Conservation (phyloP, 2,888 invertebrate species). For the Amblyteles armatorius region DNA sequence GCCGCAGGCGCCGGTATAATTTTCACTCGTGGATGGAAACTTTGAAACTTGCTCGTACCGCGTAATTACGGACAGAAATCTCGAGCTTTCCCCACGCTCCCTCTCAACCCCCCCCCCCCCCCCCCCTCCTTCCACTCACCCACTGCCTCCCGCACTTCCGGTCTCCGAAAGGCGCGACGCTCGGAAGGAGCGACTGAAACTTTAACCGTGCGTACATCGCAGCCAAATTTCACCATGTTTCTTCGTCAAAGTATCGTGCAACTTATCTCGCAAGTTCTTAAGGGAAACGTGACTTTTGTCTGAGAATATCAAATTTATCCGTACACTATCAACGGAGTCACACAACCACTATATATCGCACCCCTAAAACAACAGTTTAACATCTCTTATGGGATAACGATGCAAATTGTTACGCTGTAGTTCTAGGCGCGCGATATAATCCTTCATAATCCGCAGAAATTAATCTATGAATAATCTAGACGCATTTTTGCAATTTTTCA, state of each 20-base stretch:
- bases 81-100: conserved; percentile 16
- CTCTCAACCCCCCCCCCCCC: not conserved
- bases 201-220: not conserved
- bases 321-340: not conserved
- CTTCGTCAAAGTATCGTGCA: conserved; percentile 8
- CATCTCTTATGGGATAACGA: too few species aligned
- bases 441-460: not conserved
- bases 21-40: conserved; percentile 58
- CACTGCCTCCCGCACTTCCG: not conserved
- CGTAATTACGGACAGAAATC: conserved; percentile 46
- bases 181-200: conserved; percentile 31
- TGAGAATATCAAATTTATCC: not conserved
- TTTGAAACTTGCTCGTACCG: conserved; percentile 50
- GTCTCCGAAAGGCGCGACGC: conserved; percentile 18
- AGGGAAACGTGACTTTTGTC: not conserved
- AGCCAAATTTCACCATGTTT: conserved; percentile 12
- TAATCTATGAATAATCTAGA: not conserved
- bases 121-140: too few species aligned
- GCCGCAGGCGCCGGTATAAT: conserved; percentile 39
- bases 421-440: not conserved
- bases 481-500: not conserved
- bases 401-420: too few species aligned
- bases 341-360: not conserved
- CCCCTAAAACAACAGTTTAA: too few species aligned
- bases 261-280: conserved; percentile 4